Evolutionary conservation across 2,797 vertebrate species (phyloP).

Genomic region (Myotis planiceps): DNA sequence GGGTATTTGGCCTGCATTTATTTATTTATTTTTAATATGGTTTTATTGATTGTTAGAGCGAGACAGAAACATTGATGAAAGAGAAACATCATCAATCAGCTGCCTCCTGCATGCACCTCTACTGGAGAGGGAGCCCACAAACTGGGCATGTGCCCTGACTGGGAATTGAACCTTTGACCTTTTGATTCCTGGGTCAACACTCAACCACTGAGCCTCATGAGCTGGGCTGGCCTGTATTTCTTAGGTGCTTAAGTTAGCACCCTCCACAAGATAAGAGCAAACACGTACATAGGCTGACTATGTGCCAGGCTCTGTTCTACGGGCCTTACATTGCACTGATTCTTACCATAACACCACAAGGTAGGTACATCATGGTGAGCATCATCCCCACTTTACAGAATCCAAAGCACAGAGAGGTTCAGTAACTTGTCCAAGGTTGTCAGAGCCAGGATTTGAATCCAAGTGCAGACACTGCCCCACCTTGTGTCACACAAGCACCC

Average conservation of each 20-base stretch:
- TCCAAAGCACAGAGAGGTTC: not conserved
- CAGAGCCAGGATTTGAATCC: not conserved
- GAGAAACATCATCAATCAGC: too few relatives aligned
- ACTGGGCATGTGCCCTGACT: too few relatives aligned
- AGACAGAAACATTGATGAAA: too few relatives aligned
- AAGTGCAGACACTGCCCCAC: not conserved
- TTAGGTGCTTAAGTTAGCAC: not conserved
- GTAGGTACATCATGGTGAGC: not conserved
- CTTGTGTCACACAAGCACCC: not conserved
- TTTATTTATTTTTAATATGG: too few relatives aligned
- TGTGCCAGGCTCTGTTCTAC: not conserved
- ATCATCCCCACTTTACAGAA: not conserved
- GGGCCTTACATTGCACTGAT: rapidly evolving
- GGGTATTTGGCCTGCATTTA: not conserved
- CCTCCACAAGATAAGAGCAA: not conserved
- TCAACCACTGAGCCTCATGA: too few relatives aligned
- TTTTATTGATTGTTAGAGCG: too few relatives aligned
- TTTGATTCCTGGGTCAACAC: too few relatives aligned
- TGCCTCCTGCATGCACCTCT: too few relatives aligned
- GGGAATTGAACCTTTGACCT: too few relatives aligned
- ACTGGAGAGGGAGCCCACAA: too few relatives aligned
- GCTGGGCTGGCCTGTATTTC: too few relatives aligned
- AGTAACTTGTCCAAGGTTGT: not conserved
- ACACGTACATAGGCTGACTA: not conserved
- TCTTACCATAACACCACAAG: not conserved